A percentile compares a stretch with the other conserved stretches of the same genome.
Evolutionary conservation across 2,113 vertebrate genomes (phyloP).

Genomic region (Larimichthys crocea): DNA sequence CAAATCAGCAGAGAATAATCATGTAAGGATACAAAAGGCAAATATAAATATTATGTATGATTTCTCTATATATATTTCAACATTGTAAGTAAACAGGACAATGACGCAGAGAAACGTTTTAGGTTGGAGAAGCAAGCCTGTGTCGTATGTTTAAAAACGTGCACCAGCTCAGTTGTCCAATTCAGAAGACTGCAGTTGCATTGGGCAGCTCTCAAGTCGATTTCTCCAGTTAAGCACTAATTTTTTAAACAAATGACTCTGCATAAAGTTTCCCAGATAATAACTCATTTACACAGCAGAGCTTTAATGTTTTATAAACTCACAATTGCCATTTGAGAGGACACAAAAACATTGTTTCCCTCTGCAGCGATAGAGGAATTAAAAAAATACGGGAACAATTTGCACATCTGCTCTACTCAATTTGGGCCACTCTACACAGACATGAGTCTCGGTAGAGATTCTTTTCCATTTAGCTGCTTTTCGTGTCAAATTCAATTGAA

Average conservation of each 20-base stretch:
- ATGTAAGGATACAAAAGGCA: not conserved
- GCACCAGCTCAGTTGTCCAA: not conserved
- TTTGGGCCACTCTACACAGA: conserved; percentile 11
- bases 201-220: not conserved
- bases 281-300: not conserved
- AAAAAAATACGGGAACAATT: conserved; percentile 46
- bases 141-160: not conserved
- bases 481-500: conserved; percentile 42
- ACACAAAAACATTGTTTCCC: conserved; percentile 1
- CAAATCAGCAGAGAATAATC: not conserved
- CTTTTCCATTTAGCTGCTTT: conserved; percentile 44
- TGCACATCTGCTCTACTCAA: conserved; percentile 46
- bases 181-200: not conserved
- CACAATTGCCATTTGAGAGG: conserved; percentile 24
- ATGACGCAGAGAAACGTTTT: not conserved
- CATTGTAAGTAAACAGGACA: not conserved
- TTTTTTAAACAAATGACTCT: not conserved
- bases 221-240: not conserved
- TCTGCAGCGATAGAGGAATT: not conserved
- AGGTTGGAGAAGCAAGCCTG: not conserved
- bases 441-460: conserved; percentile 22
- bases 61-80: no score
- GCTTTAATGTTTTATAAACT: conserved; percentile 24
- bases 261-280: not conserved
- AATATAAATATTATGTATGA: no score